Evolutionary conservation across 2,888 invertebrate species (phyloP), one percentile per base, ranked within the genome.

Genomic region (Dynastes tityus): DNA sequence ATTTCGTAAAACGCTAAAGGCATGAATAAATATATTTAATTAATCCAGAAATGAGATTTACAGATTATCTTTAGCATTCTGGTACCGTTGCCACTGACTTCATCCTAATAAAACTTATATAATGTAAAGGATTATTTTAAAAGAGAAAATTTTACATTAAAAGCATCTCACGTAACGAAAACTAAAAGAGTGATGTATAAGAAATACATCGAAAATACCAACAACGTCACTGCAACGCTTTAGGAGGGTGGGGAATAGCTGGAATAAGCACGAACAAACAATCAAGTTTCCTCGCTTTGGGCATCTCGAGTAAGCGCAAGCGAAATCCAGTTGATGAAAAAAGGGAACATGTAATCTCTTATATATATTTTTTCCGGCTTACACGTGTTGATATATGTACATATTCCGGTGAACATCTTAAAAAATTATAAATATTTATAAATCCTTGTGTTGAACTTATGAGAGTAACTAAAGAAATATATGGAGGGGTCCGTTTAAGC

Each of bases 171-270:
- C 16, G 11, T n/a, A 53, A 16, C 16, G 1, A 2, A n/a, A 13
- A 0, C 13, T 53, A 16, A 53, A 6, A n/a, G 13, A n/a, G n/a
- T n/a, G 53, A 16, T 53, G 53, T 53, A 53, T n/a, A 13, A 2
- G 53, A 53, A 53, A n/a, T 65, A 40, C 65, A 65, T 32, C 40
- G 32, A 65, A 65, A 65, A 65, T 65, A 40, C 40, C 40, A 32
- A n/a, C 9, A 65, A 16, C 16, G 65, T 40, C n/a, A 65, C 13
- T 40, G 37, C 32, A 65, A 13, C 65, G 37, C n/a, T 22, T 22
- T n/a, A 65, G 16, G 32, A n/a, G 5, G 9, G 32, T 11, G 9
- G 16, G 5, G 40, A 65, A 65, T 53, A 13, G 16, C 53, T 53
- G 53, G 65, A n/a, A 32, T n/a, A 40, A 65, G 40, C 40, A 40